A percentile compares a stretch with the other conserved stretches of the same genome.
These are phyloP conservation scores for Malurus splendens DNA, from an alignment of 2,797 vertebrate species.

Conservation along the genomic window DNA sequence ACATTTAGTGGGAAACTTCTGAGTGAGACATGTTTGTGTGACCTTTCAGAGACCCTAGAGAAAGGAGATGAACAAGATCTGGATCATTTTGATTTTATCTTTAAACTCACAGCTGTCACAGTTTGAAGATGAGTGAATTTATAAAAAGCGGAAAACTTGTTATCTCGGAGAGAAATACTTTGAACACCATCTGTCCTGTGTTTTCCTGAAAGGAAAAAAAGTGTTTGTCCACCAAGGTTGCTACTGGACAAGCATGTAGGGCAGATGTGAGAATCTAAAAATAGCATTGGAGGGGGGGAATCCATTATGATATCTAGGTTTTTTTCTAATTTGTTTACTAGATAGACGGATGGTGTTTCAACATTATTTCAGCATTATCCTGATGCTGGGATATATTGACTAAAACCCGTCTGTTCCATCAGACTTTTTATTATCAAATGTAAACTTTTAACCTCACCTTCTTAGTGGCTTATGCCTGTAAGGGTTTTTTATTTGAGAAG, in stretches of 20 bases:
- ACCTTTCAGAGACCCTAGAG: constrained; percentile 34
- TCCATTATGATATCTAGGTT: constrained; percentile 27
- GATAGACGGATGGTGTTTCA: not conserved
- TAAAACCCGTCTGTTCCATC: constrained; percentile 3
- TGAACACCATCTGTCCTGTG: constrained; percentile 43
- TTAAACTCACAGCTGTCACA: constrained; percentile 47
- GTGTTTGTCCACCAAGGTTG: constrained; percentile 23
- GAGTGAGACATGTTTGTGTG: not conserved
- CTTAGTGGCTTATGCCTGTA: not conserved
- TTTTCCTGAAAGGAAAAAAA: constrained; percentile 24
- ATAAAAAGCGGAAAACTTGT: constrained; percentile 45
- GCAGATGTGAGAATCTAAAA: constrained; percentile 47
- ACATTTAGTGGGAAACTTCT: not conserved
- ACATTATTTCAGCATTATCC: not conserved
- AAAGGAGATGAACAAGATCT: constrained; percentile 45
- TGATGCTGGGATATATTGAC: not conserved
- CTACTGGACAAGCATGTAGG: constrained; percentile 10
- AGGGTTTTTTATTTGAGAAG: not conserved
- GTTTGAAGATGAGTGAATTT: constrained; percentile 50
- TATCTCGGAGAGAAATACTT: constrained; percentile 25
- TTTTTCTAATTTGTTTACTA: constrained; percentile 21
- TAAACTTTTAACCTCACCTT: constrained; percentile 22
- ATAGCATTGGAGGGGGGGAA: not conserved
- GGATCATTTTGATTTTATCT: constrained; percentile 38
- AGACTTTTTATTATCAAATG: not conserved